Evolutionary conservation across 2,888 invertebrate genomes (phyloP).

Genomic region (Drosophila nr. perissopoda): DNA sequence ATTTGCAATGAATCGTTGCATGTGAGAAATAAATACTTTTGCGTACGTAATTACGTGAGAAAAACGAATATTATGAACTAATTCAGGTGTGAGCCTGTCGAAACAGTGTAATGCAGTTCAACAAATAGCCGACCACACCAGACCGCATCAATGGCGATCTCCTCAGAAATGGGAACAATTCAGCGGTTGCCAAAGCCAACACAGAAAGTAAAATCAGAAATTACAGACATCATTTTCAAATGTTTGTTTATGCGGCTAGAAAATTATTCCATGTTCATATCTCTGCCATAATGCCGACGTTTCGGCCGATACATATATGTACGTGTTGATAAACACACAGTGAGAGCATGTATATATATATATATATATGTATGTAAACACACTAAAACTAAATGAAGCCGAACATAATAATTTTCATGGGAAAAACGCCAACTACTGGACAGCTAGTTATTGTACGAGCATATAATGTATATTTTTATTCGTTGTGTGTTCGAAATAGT

Average conservation of each 20-base stretch:
- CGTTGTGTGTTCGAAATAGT: constrained; percentile 27
- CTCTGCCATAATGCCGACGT: constrained; percentile 31
- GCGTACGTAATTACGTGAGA: constrained; percentile 53
- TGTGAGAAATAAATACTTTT: constrained; percentile 20
- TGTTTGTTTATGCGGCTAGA: constrained; percentile 70
- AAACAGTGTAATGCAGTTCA: constrained; percentile 28
- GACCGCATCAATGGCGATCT: constrained; percentile 42
- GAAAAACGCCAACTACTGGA: constrained; percentile 36
- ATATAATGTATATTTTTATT: constrained; percentile 23
- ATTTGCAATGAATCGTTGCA: constrained; percentile 47
- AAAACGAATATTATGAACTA: constrained; percentile 37
- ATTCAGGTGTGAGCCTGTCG: constrained; percentile 21
- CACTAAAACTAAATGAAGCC: constrained; percentile 25
- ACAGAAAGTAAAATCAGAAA: constrained; percentile 45
- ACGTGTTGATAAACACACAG: constrained; percentile 49
- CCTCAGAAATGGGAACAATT: constrained; percentile 26
- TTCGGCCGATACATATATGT: constrained; percentile 13
- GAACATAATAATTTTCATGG: constrained; percentile 40
- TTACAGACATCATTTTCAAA: constrained; percentile 58
- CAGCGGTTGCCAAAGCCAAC: constrained; percentile 49
- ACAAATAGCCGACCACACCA: constrained; percentile 49
- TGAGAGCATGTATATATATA: not conserved
- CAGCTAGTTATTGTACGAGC: constrained; percentile 15
- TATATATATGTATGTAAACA: constrained; percentile 15
- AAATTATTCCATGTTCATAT: constrained; percentile 71